A percentile compares a stretch with the other conserved stretches of the same genome.
Conservation (phyloP, 1,140 invertebrate species). For the Tachypleus tridentatus region DNA sequence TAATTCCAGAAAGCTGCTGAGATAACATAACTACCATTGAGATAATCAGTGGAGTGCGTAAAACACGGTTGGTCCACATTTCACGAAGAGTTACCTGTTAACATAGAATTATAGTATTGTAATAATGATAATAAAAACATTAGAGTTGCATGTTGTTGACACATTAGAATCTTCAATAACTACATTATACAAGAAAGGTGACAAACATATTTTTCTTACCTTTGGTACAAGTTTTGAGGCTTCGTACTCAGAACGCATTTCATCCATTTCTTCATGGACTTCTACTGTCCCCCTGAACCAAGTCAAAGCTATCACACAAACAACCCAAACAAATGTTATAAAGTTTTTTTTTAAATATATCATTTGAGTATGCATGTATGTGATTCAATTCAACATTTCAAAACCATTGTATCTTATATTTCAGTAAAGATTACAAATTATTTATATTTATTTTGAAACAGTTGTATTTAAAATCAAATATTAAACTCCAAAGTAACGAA, state of each 20-base stretch:
- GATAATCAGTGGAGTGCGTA: conserved; percentile 67
- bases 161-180: background rate
- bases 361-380: background rate
- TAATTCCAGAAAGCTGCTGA: conserved; percentile 81
- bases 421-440: too few relatives aligned
- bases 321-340: background rate
- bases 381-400: background rate
- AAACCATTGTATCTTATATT: background rate
- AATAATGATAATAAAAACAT: background rate
- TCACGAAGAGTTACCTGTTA: conserved; percentile 48
- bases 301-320: conserved; percentile 44
- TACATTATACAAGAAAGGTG: background rate
- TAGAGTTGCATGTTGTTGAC: background rate
- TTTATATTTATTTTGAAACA: too few relatives aligned
- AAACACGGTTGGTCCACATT: conserved; percentile 48
- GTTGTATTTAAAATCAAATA: too few relatives aligned
- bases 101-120: background rate
- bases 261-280: conserved; percentile 73
- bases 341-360: background rate
- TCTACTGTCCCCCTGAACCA: conserved; percentile 61
- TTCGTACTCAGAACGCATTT: conserved; percentile 68
- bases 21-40: conserved; percentile 72
- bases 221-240: conserved; percentile 55
- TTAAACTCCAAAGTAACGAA: too few relatives aligned
- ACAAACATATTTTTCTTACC: conserved; percentile 23